Base-by-base conservation (phyloP, 1,140 invertebrate species). In the Cephus cinctus region DNA sequence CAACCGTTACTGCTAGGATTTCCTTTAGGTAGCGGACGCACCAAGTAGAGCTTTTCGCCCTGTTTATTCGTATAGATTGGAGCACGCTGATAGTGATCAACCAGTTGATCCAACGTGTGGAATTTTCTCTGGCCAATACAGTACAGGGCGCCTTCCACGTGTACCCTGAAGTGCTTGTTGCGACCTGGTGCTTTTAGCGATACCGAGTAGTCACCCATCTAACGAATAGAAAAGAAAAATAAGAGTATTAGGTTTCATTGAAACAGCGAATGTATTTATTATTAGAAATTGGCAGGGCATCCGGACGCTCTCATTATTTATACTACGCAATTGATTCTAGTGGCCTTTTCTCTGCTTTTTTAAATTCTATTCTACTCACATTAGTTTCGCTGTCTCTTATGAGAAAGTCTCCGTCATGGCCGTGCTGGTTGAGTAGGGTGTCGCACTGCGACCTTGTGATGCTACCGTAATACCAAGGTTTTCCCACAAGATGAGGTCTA, bases 161-260 rank as follows among this genome's bases (percentile, higher is more conserved):
- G 94, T 52, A 99, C 95, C 67, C 96, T 87, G 79, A 99, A 99
- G 78, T 99, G 97, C 76, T 99, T 99, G 79, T 99, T 99, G 50
- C 96, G 87, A 22, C 91, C 92, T 38, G 93, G 90, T 34, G 96
- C 97, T 80, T 98, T 98, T 59, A 99, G 80, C 21, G 96, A 98
- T 56, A 99, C 96, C 25, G 96, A 98, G 77, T 91, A 98, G 78
- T 99, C 96, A 48, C 96, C 97, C 80, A 94, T 88, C 96, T 98
- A n/a, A n/a, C n/a, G n/a, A n/a, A n/a, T n/a, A n/a, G 75, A 14
- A 80, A 80, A 67, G 18, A 56, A 38, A 54, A 48, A 57, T 20
- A 54, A 44, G 45, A 1, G 21, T 34, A 36, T 52, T 47, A 25
- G 20, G 12, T 15, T 27, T 9, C 39, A 47, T 25, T 22, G 31